A percentile compares a stretch with the other conserved stretches of the same genome.
Conservation (phyloP, 2,888 invertebrate species). For the Drosophila neonasuta region DNA sequence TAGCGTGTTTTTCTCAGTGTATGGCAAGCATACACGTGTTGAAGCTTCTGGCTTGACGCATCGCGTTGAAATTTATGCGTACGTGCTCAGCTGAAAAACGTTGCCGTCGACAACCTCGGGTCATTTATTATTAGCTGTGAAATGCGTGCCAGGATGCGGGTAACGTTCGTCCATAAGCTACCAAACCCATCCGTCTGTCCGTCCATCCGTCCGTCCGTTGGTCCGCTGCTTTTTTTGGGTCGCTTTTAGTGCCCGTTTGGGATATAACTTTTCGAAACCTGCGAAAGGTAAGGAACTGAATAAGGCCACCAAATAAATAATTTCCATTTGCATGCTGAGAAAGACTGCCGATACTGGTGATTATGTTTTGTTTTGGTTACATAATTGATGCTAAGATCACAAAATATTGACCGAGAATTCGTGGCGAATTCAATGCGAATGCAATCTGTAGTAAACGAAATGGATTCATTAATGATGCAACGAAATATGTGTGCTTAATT, state of each 20-base stretch:
- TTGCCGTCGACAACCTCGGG: slow-evolving; percentile 61
- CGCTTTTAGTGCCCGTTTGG: slow-evolving; percentile 28
- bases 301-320: slow-evolving; percentile 42
- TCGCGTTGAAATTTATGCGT: slow-evolving; percentile 68
- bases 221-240: neutral
- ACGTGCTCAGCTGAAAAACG: slow-evolving; percentile 62
- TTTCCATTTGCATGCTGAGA: slow-evolving; percentile 43
- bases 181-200: neutral
- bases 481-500: slow-evolving; percentile 14
- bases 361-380: slow-evolving; percentile 1
- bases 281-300: slow-evolving; percentile 11
- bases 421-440: slow-evolving; percentile 1
- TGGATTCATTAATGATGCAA: slow-evolving; percentile 17
- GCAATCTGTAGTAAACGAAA: neutral
- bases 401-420: slow-evolving; percentile 2
- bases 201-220: neutral
- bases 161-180: neutral
- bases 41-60: slow-evolving; percentile 32
- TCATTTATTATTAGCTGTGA: slow-evolving; percentile 76
- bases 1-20: slow-evolving; percentile 2
- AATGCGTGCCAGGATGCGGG: slow-evolving; percentile 51
- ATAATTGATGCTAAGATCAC: neutral
- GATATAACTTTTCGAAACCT: slow-evolving; percentile 27
- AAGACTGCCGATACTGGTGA: slow-evolving; percentile 9
- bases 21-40: slow-evolving; percentile 44